phyloP scores from a whole-genome alignment of 2,888 invertebrate genomes.

The Hirtodrosophila confusa region DNA sequence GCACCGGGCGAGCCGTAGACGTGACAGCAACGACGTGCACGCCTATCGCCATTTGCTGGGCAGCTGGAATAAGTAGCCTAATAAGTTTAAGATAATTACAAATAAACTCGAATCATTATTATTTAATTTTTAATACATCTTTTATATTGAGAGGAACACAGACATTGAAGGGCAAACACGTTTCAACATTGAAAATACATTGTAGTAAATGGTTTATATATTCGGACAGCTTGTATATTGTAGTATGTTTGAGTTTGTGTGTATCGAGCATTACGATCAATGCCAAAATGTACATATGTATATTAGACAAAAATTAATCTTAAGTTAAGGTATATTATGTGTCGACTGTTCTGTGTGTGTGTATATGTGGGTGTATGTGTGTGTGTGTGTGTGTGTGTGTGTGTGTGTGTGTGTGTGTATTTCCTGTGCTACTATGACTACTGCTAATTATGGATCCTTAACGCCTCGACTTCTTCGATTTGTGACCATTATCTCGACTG shows the following conservation, averaged over 20 bases:
- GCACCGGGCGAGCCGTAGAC: conserved; percentile 25
- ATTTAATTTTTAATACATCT: conserved; percentile 67
- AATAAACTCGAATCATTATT: conserved; percentile 46
- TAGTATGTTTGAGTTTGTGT: conserved; percentile 10
- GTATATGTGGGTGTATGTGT: conserved; percentile 25
- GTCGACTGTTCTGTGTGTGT: conserved; percentile 15
- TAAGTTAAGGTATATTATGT: conserved; percentile 30
- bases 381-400: conserved; percentile 6
- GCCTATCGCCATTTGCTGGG: conserved; percentile 61
- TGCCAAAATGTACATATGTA: conserved; percentile 46
- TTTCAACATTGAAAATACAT: conserved; percentile 47
- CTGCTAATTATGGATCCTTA: conserved; percentile 46
- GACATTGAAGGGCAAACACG: neutral
- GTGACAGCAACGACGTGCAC: conserved; percentile 63
- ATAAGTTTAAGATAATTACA: conserved; percentile 8
- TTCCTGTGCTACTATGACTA: conserved; percentile 23
- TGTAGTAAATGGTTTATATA: conserved; percentile 10
- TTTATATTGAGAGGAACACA: conserved; percentile 31
- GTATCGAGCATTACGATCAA: conserved; percentile 31
- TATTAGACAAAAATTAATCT: conserved; percentile 33
- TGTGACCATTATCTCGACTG: conserved; percentile 88
- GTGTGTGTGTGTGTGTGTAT: conserved; percentile 23
- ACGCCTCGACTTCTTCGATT: conserved; percentile 88
- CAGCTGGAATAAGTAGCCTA: conserved; percentile 63
- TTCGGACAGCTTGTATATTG: conserved; percentile 23